These are phyloP conservation scores for Zeugodacus cucurbitae DNA, from an alignment of 1,140 invertebrate genomes.

Conservation along the genomic window DNA sequence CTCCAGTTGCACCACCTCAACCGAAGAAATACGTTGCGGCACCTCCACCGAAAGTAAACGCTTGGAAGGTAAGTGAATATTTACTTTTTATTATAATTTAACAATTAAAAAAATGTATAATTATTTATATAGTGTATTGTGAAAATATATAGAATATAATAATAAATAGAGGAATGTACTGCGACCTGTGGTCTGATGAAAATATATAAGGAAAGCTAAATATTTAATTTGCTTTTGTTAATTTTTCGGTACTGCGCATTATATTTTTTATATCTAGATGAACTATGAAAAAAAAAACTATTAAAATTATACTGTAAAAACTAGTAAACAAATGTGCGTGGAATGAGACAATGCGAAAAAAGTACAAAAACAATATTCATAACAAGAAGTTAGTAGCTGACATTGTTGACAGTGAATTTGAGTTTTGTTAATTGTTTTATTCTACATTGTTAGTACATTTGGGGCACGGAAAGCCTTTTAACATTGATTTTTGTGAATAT, in stretches of 20 bases:
- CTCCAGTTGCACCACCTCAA: constrained; percentile 48
- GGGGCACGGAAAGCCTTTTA: background rate
- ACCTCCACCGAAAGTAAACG: constrained; percentile 69
- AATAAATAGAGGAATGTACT: no score
- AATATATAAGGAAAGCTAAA: background rate
- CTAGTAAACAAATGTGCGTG: constrained; percentile 13
- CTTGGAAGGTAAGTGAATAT: constrained; percentile 67
- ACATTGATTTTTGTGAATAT: background rate
- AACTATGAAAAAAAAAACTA: background rate
- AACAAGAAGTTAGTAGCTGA: background rate
- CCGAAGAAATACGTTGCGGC: constrained; percentile 69
- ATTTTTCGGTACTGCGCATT: background rate
- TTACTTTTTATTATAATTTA: background rate
- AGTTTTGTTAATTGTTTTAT: background rate
- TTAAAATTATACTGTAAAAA: background rate
- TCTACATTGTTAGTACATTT: background rate
- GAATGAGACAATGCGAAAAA: constrained; percentile 12
- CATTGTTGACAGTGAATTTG: background rate
- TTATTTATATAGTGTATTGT: no score
- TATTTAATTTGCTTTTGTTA: background rate
- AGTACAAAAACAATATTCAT: background rate
- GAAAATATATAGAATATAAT: no score
- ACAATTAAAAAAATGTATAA: background rate
- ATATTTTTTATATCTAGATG: background rate
- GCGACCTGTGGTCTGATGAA: no score